Conservation (phyloP, 2,797 vertebrate genomes). For the Mormyrus hasselquistii region DNA sequence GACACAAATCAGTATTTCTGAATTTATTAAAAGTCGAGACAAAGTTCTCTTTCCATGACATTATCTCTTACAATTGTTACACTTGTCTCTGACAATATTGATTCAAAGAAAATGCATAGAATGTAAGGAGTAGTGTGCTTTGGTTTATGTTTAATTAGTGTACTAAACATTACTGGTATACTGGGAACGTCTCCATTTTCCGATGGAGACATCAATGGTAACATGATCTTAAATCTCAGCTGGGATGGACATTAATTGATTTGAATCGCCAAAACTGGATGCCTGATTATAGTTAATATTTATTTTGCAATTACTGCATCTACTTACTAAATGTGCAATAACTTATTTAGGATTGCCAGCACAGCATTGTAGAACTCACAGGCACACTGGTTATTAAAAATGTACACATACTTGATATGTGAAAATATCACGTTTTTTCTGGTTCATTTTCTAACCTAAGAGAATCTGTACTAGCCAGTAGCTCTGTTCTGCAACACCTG, state of each 20-base stretch:
- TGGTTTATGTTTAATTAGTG: not conserved
- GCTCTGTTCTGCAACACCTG: not conserved
- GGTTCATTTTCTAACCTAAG: not conserved
- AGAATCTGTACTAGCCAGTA: not conserved
- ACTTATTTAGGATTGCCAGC: not conserved
- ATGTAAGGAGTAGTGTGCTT: constrained; percentile 13
- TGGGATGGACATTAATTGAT: not conserved
- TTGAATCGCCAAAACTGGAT: not conserved
- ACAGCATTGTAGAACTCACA: not conserved
- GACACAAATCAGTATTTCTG: not conserved
- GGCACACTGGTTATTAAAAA: not conserved
- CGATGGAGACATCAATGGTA: no score
- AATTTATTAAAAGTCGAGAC: not conserved
- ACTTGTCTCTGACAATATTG: not conserved
- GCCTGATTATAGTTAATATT: not conserved
- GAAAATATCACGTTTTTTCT: not conserved
- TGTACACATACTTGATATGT: not conserved
- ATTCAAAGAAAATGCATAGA: not conserved
- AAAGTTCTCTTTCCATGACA: not conserved
- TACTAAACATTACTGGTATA: not conserved
- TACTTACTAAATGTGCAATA: not conserved
- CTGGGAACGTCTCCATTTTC: not conserved
- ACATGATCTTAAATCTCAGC: not conserved
- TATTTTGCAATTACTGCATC: not conserved
- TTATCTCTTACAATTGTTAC: not conserved